Percentiles rank a stretch among this genome's conserved stretches.
These are phyloP conservation scores for Heliothis peltigera DNA, from an alignment of 2,888 invertebrate species.

Conservation along the genomic window DNA sequence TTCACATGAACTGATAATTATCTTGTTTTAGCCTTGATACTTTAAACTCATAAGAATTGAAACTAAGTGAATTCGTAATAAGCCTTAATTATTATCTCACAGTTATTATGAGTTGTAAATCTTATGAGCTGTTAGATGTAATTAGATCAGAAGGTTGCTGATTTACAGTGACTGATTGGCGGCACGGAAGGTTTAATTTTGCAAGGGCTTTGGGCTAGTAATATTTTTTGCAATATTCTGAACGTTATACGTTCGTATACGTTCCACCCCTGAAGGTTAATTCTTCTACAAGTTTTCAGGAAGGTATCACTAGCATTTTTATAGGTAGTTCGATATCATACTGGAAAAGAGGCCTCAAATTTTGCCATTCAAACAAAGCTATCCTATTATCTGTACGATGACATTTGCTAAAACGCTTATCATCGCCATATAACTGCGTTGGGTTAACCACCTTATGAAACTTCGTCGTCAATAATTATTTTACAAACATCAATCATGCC, in stretches of 20 bases:
- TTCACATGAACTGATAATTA: constrained; percentile 60
- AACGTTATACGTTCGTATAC: too few species aligned
- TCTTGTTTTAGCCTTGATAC: constrained; percentile 59
- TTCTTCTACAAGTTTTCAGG: too few species aligned
- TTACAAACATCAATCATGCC: constrained; percentile 75
- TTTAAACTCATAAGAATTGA: constrained; percentile 49
- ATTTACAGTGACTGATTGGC: neutral
- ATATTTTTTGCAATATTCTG: too few species aligned
- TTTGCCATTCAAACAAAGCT: constrained; percentile 32
- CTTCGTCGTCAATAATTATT: constrained; percentile 48
- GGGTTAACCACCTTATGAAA: constrained; percentile 66
- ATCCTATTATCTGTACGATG: constrained; percentile 16
- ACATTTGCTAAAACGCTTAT: constrained; percentile 48
- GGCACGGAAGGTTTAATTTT: constrained; percentile 4
- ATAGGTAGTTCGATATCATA: constrained; percentile 1
- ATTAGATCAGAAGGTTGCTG: constrained; percentile 18
- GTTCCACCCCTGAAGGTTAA: too few species aligned
- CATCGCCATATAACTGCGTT: constrained; percentile 37
- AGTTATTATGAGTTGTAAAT: constrained; percentile 29
- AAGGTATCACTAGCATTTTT: neutral
- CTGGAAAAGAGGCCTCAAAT: constrained; percentile 11
- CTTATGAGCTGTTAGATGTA: constrained; percentile 5
- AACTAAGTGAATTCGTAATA: constrained; percentile 45
- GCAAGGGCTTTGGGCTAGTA: neutral
- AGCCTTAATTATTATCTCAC: constrained; percentile 40